Percentiles rank a stretch among this genome's conserved stretches.
Evolutionary conservation across 2,888 invertebrate genomes (phyloP).

Genomic region (Aphodius sticticus): DNA sequence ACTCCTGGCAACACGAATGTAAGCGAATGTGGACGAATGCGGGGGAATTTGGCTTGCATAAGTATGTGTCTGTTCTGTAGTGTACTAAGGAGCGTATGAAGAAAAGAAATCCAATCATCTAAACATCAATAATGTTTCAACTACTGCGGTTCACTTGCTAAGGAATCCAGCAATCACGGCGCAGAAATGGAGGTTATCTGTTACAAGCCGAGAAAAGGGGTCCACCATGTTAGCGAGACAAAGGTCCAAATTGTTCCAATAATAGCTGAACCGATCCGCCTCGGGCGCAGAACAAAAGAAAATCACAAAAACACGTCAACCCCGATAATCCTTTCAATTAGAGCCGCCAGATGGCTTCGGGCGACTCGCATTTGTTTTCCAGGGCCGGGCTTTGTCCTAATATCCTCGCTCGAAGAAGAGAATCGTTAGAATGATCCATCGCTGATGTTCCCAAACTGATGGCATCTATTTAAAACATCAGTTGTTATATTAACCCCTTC

Average conservation of each 20-base stretch:
- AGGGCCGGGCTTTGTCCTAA: background rate
- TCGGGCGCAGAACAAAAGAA: background rate
- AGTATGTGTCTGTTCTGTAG: no score
- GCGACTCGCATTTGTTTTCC: background rate
- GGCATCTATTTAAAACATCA: no score
- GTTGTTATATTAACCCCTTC: no score
- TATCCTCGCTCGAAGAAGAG: background rate
- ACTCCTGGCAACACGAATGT: no score
- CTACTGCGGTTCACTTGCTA: background rate
- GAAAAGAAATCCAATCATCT: background rate
- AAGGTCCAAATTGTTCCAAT: slow-evolving; percentile 4
- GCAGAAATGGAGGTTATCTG: background rate
- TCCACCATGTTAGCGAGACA: background rate
- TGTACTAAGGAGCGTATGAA: no score
- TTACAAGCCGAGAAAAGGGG: background rate
- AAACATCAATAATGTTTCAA: background rate
- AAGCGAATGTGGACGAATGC: no score
- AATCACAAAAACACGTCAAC: slow-evolving; percentile 4
- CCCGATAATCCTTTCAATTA: background rate
- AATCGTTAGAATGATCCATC: background rate
- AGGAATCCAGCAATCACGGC: background rate
- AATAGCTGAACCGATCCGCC: background rate
- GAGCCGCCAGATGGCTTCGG: slow-evolving; percentile 4
- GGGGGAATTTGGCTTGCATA: no score
- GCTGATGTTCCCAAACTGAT: no score